Evolutionary conservation across 1,140 invertebrate genomes (phyloP), one percentile per base, ranked within the genome.

Genomic region (Drosophila obscura): DNA sequence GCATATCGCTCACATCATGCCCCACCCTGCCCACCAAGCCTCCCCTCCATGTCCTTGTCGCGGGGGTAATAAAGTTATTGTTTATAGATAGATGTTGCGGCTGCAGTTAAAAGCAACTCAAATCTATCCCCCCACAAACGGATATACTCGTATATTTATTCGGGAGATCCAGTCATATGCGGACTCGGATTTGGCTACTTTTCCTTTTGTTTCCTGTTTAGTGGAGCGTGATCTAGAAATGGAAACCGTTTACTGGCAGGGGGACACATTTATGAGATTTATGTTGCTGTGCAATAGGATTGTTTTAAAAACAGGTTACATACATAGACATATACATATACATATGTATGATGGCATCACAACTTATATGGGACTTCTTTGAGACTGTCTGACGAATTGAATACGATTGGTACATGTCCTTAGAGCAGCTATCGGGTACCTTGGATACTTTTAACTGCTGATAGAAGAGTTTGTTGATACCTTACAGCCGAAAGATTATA

Each of bases 1-100:
- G 82, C 82, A 87, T 87, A 87, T 87, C 82, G 82, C 82, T 87
- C 83, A 88, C 71, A 87, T 87, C 83, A 41, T 61, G 35, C 58
- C 22, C 60, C 57, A 6, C 6, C 26, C 44, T 7, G n/a, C 28
- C 66, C 31, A 11, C 35, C 41, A n/a, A 11, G 16, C 15, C 50
- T 11, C 4, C 35, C 6, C 26, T 13, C 39, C 19, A 28, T 31
- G 46, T 43, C 35, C 11, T 39, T 39, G 35, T 39, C 35, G 60
- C 43, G 35, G 13, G 41, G 49, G 63, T 64, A 82, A 87, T 87
- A 87, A 87, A 88, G 82, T 82, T 88, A 87, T 87, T 88, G 82
- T 88, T 87, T 82, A 78, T 88, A 83, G 66, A 81, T 85, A 77
- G 61, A 65, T 69, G 63, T 79, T 88, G 78, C 79, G 83, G 82